These are phyloP conservation scores for Bucorvus abyssinicus DNA, from an alignment of 2,797 vertebrate species.

Conservation along the genomic window DNA sequence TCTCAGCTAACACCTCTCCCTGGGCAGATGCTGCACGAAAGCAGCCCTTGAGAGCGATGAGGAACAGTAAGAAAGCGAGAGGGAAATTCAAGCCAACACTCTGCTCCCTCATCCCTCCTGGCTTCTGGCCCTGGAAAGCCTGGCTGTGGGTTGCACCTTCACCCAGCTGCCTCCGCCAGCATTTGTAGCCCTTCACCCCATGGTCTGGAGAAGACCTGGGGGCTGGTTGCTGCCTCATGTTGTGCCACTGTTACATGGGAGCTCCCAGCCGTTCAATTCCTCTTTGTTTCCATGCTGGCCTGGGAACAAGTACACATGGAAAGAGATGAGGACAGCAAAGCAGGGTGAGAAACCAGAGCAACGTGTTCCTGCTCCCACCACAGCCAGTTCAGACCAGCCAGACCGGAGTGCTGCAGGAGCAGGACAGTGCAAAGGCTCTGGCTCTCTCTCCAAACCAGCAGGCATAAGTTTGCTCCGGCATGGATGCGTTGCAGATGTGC, in stretches of 20 bases:
- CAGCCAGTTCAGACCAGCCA: neutral
- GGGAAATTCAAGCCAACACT: neutral
- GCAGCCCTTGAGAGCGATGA: neutral
- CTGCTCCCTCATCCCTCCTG: neutral
- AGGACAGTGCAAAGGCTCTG: slow-evolving; percentile 5
- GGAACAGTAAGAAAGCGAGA: neutral
- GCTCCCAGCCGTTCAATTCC: neutral
- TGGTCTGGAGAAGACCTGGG: neutral
- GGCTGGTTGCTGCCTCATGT: neutral
- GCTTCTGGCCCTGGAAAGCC: neutral
- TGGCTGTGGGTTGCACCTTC: neutral
- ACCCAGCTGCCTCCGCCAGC: neutral
- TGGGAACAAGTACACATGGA: neutral
- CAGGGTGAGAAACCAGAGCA: neutral
- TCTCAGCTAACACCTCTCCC: neutral
- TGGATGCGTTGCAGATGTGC: slow-evolving; percentile 14
- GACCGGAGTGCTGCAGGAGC: neutral
- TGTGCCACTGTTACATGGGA: neutral
- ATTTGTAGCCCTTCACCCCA: neutral
- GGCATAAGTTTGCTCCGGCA: neutral
- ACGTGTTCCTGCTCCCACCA: neutral
- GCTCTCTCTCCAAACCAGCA: neutral
- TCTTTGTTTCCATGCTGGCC: neutral
- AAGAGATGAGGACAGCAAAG: neutral
- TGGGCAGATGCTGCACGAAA: neutral